Percentiles rank a stretch among this genome's conserved stretches.
Evolutionary conservation across 2,888 invertebrate genomes (phyloP).

Genomic region (Nomada ruficornis): DNA sequence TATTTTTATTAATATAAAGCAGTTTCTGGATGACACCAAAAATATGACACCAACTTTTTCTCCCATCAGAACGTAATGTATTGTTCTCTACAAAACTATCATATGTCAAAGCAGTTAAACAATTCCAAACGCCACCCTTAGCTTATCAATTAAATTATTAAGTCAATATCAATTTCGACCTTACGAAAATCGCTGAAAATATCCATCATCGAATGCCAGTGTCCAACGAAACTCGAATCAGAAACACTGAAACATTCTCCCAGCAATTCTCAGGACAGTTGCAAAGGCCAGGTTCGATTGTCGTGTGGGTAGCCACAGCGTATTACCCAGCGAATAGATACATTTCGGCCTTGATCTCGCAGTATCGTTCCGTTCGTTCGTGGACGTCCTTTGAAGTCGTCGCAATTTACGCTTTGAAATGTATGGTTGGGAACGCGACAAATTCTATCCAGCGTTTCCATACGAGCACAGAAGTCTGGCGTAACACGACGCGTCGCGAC

Average conservation of each 20-base stretch:
- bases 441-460: conserved; percentile 20
- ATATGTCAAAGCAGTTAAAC: no score
- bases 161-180: no score
- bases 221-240: background rate
- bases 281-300: conserved; percentile 4
- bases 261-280: background rate
- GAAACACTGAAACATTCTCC: conserved; percentile 2
- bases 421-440: background rate
- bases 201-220: background rate
- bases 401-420: conserved; percentile 22
- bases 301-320: conserved; percentile 6
- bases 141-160: no score
- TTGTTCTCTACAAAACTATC: no score
- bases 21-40: no score
- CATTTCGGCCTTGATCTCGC: conserved; percentile 17
- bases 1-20: no score
- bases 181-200: background rate
- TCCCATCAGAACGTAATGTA: no score
- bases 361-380: conserved; percentile 8
- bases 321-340: background rate
- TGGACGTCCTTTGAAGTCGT: conserved; percentile 11
- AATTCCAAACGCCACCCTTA: no score
- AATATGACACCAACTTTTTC: no score
- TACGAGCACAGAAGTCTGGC: background rate
- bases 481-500: background rate